Conservation (phyloP, 2,888 invertebrate species). For the Eustalomyia histrio region DNA sequence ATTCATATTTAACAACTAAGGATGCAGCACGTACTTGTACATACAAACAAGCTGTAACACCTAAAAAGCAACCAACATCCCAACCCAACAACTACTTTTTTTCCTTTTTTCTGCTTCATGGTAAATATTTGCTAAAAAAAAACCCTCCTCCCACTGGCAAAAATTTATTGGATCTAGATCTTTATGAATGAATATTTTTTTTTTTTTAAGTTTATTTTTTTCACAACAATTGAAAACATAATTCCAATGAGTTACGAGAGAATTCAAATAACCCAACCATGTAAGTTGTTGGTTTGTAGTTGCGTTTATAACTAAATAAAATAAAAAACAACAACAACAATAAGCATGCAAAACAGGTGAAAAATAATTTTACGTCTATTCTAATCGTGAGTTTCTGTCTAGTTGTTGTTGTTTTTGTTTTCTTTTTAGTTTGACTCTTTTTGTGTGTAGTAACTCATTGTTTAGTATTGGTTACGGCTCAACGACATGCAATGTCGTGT, state of each 20-base stretch:
- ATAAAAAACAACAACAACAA: not conserved
- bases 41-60: slow-evolving; percentile 22
- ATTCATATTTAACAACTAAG: not conserved
- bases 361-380: slow-evolving; percentile 31
- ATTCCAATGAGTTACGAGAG: slow-evolving; percentile 34
- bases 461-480: slow-evolving; percentile 55
- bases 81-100: slow-evolving; percentile 12
- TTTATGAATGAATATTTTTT: slow-evolving; percentile 63
- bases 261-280: slow-evolving; percentile 17
- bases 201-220: slow-evolving; percentile 6
- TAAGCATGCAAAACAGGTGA: slow-evolving; percentile 27
- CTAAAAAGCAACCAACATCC: slow-evolving; percentile 21
- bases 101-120: slow-evolving; percentile 27
- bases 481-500: slow-evolving; percentile 63
- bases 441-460: slow-evolving; percentile 26
- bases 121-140: slow-evolving; percentile 34
- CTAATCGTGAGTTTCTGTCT: slow-evolving; percentile 36
- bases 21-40: slow-evolving; percentile 41
- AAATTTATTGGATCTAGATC: slow-evolving; percentile 50
- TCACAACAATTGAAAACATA: slow-evolving; percentile 47
- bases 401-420: slow-evolving; percentile 7
- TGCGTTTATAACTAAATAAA: slow-evolving; percentile 18
- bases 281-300: slow-evolving; percentile 30
- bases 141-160: slow-evolving; percentile 16
- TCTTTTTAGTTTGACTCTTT: slow-evolving; percentile 27